These are phyloP conservation scores for Diloba caeruleocephala DNA, from an alignment of 2,888 invertebrate genomes.

Conservation along the genomic window DNA sequence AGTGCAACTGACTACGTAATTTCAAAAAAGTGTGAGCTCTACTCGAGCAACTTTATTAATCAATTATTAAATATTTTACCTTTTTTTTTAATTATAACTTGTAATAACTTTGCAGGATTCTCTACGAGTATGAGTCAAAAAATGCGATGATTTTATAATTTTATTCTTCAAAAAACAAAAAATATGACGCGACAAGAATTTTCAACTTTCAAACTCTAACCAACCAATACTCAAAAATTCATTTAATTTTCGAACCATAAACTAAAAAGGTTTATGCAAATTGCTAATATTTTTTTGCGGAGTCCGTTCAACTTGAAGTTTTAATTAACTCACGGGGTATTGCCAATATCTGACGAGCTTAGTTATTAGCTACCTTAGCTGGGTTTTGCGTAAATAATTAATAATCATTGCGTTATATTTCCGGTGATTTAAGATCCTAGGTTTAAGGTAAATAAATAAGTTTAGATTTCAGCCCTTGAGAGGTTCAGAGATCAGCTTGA, in stretches of 20 bases:
- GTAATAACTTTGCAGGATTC: too few species aligned
- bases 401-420: conserved; percentile 45
- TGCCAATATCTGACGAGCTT: conserved; percentile 22
- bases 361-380: conserved; percentile 37
- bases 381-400: conserved; percentile 45
- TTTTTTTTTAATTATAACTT: too few species aligned
- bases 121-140: too few species aligned
- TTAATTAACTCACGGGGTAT: conserved; percentile 43
- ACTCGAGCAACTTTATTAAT: too few species aligned
- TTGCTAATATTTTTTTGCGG: conserved; percentile 31
- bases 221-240: conserved; percentile 14
- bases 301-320: conserved; percentile 18
- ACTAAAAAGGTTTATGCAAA: conserved; percentile 38
- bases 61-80: too few species aligned
- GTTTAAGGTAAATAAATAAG: conserved; percentile 6
- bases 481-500: too few species aligned
- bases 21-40: too few species aligned
- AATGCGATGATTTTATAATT: too few species aligned
- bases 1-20: too few species aligned
- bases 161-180: not conserved
- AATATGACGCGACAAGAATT: not conserved
- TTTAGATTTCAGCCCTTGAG: not conserved
- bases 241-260: conserved; percentile 24
- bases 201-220: conserved; percentile 11
- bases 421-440: conserved; percentile 14